Evolutionary conservation across 2,797 vertebrate genomes (phyloP).

Genomic region (Typhlichthys subterraneus): DNA sequence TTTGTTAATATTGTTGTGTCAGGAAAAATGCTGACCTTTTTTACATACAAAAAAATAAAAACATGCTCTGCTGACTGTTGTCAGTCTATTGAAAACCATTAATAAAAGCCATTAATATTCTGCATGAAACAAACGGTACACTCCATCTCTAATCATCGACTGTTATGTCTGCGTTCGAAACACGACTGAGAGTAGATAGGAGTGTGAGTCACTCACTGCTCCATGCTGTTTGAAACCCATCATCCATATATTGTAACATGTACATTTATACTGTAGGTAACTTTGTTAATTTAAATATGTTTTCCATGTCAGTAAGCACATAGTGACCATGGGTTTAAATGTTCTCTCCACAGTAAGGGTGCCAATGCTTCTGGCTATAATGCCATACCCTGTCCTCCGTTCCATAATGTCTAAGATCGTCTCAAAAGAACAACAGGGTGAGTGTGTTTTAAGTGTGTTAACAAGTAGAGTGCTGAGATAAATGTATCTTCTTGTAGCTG

Average conservation of each 20-base stretch:
- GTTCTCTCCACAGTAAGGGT: constrained; percentile 80
- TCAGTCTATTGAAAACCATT: too few species aligned
- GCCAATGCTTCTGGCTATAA: constrained; percentile 81
- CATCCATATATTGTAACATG: too few species aligned
- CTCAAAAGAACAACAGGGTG: constrained; percentile 88
- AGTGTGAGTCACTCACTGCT: too few species aligned
- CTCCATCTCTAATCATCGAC: too few species aligned
- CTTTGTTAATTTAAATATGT: neutral
- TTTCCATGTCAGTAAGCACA: neutral
- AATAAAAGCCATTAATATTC: too few species aligned
- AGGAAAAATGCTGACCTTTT: neutral
- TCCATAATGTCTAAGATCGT: constrained; percentile 94
- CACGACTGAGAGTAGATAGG: too few species aligned
- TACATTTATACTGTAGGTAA: neutral
- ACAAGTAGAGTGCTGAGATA: neutral
- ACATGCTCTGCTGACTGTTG: neutral
- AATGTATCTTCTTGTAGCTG: constrained; percentile 2
- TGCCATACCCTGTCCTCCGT: constrained; percentile 90
- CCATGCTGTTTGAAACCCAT: too few species aligned
- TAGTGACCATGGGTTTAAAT: constrained; percentile 7
- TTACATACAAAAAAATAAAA: neutral
- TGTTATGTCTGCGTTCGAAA: too few species aligned
- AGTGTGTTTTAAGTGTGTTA: constrained; percentile 72
- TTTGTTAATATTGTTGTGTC: neutral
- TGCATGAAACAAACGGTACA: too few species aligned